phyloP scores from a whole-genome alignment of 2,888 invertebrate genomes.

The Chaitophorus viminalis region DNA sequence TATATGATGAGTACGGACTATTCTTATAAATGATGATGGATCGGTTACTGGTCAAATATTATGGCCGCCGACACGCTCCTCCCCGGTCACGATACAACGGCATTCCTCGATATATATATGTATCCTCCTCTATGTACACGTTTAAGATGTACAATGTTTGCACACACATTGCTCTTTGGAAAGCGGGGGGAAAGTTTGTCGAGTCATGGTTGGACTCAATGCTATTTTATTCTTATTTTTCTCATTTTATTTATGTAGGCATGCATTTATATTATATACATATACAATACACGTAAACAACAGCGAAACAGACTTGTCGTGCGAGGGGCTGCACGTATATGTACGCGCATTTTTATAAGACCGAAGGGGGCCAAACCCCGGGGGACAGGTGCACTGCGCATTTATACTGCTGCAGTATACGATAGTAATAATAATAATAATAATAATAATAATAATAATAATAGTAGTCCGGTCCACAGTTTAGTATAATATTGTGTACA shows the following conservation, averaged over 20 bases:
- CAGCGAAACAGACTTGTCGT: background rate
- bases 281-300: background rate
- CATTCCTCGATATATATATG: background rate
- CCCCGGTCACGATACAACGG: background rate
- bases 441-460: too few relatives aligned
- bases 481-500: background rate
- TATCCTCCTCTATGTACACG: too few relatives aligned
- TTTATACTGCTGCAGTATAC: background rate
- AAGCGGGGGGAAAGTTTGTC: slow-evolving; percentile 47
- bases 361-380: slow-evolving; percentile 36
- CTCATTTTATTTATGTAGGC: background rate
- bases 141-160: background rate
- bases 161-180: too few relatives aligned
- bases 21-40: slow-evolving; percentile 38
- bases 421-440: too few relatives aligned
- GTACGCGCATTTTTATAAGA: background rate
- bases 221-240: background rate
- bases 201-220: slow-evolving; percentile 26
- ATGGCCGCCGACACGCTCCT: slow-evolving; percentile 50
- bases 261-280: background rate
- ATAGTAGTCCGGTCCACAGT: background rate
- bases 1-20: background rate
- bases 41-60: slow-evolving; percentile 36
- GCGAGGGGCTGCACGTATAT: background rate
- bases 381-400: slow-evolving; percentile 28